Evolutionary conservation across 2,797 vertebrate species (phyloP).

Genomic region (Lagocephalus sceleratus): DNA sequence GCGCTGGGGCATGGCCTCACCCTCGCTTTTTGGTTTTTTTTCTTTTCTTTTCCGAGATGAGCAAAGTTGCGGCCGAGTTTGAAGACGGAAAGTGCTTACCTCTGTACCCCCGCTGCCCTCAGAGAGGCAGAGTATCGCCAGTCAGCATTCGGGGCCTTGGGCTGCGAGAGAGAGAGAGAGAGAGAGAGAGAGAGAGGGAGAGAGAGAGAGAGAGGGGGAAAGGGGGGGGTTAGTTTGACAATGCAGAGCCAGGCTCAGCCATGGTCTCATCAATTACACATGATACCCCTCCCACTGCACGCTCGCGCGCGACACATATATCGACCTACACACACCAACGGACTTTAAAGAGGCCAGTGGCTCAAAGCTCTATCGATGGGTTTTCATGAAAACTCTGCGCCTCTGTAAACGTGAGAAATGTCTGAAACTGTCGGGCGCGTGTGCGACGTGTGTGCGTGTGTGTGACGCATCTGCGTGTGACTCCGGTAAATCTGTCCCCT

Average conservation of each 20-base stretch:
- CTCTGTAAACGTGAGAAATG: constrained; percentile 40
- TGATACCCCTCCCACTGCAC: constrained; percentile 51
- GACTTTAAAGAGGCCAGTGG: constrained; percentile 35
- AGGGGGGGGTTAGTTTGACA: constrained; percentile 61
- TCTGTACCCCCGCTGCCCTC: constrained; percentile 90
- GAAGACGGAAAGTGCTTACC: constrained; percentile 79
- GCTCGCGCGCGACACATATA: constrained; percentile 2
- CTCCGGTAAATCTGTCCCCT: constrained; percentile 42
- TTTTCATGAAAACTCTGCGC: constrained; percentile 33
- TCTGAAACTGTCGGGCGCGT: constrained; percentile 35
- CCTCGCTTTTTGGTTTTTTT: too few species aligned
- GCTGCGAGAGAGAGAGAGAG: constrained; percentile 72
- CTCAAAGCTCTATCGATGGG: constrained; percentile 48
- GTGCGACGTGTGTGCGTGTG: constrained; percentile 16
- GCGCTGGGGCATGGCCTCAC: constrained; percentile 3
- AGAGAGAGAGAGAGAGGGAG: constrained; percentile 45
- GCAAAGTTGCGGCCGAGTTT: constrained; percentile 49
- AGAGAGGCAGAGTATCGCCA: constrained; percentile 98
- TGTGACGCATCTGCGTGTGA: constrained; percentile 19
- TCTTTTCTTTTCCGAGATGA: constrained; percentile 4
- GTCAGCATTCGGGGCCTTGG: constrained; percentile 95
- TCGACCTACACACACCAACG: constrained; percentile 8
- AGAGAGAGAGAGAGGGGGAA: constrained; percentile 16
- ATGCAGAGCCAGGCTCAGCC: constrained; percentile 52
- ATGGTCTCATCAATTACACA: constrained; percentile 77